A percentile compares a stretch with the other conserved stretches of the same genome.
Conservation (phyloP, 2,888 invertebrate species). For the Leucoma salicis region DNA sequence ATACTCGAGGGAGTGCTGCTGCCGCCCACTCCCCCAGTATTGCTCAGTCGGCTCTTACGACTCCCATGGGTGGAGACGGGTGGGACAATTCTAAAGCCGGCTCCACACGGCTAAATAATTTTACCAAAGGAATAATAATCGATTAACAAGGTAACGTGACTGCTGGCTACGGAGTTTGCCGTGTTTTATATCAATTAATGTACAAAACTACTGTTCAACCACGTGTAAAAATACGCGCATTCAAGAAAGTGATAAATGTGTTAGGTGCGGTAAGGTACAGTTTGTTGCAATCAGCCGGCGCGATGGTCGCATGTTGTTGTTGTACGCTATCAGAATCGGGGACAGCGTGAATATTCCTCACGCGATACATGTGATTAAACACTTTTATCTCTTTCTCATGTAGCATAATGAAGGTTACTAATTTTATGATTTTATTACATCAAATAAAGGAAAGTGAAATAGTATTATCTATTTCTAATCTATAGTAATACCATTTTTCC, state of each 20-base stretch:
- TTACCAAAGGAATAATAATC: not conserved
- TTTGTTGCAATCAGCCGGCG: constrained; percentile 33
- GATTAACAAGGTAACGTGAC: not conserved
- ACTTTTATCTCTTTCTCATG: constrained; percentile 31
- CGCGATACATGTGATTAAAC: constrained; percentile 33
- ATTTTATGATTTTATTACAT: not conserved
- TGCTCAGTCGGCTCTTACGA: too few relatives aligned
- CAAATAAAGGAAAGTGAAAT: too few relatives aligned
- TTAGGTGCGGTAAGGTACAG: constrained; percentile 26
- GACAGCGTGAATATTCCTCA: constrained; percentile 34
- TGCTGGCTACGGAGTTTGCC: constrained; percentile 10
- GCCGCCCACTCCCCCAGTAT: too few relatives aligned
- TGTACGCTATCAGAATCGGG: constrained; percentile 32
- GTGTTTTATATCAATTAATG: constrained; percentile 21
- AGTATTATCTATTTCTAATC: too few relatives aligned
- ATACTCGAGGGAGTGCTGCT: too few relatives aligned
- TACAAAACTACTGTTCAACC: constrained; percentile 18
- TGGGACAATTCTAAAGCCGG: too few relatives aligned
- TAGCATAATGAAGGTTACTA: not conserved
- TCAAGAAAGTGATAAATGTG: constrained; percentile 45
- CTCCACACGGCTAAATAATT: too few relatives aligned
- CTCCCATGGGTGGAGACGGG: too few relatives aligned
- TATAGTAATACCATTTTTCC: too few relatives aligned
- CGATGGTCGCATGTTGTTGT: constrained; percentile 40
- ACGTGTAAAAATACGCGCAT: constrained; percentile 34